Base-by-base conservation (phyloP, 2,888 invertebrate genomes). In the Eristalis pertinax region DNA sequence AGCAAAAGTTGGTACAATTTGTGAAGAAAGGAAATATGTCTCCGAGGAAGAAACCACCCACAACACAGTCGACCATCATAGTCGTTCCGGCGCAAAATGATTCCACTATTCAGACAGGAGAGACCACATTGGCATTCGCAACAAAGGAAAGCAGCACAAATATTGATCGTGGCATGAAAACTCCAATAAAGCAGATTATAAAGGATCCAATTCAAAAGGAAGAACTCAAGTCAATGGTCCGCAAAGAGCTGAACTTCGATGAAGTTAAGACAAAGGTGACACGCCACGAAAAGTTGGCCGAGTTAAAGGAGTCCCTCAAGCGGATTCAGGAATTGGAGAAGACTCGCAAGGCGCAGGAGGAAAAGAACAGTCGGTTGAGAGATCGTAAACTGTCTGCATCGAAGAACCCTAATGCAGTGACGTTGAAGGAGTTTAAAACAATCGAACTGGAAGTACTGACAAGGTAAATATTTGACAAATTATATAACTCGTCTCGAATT, bases 361-460 rank as follows among this genome's bases (percentile, higher is more conserved):
- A 92, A 65, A 91, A 91, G 41, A 93, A 89, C 90, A 92, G 91
- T 22, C 90, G 90, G 0, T 83, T 92, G 0, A 90, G 90, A 7
- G 91, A 92, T 32, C 91, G 90, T 11, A 89, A 91, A 3, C 90
- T 81, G 50, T 89, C 90, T 15, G 89, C 91, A 10, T 77, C 89
- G 10, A 88, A 90, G 35, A 82, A 89, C 11, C 29, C 89, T 0
- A 87, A 90, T 24, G 89, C 88, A 3, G 83, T 93, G 41, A 94
- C 95, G 93, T 93, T 96, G 62, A 94, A 96, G 91, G 94, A 95
- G 91, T 97, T 97, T 90, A 95, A 95, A 89, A 95, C 95, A 58
- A 96, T 97, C 91, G 95, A 97, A 93, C 93, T 97, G 92, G 96
- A 97, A 94, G 94, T 97, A 91, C 95, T 95, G 82, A 93, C 95